Evolutionary conservation across 2,113 vertebrate species (phyloP), one percentile per base, ranked within the genome.

Genomic region (Gymnorhina tibicen): DNA sequence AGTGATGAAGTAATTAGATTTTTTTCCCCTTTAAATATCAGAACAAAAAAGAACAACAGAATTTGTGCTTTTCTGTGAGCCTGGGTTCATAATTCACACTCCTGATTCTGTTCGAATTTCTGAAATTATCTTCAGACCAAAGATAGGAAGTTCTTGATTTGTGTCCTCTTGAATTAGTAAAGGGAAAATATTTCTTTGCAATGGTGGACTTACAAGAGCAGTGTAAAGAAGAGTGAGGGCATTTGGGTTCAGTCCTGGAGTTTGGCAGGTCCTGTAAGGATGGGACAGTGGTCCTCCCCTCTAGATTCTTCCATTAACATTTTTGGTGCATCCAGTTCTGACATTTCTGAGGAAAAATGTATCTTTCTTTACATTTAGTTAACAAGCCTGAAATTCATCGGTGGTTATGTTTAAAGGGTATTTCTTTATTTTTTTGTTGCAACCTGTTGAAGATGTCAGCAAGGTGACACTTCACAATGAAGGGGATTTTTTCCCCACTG

Each of bases 1-100:
- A 88, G 7, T 82, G 53, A 94, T 93, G 74, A 80, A 67, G 13
- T 79, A 94, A 94, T 95, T 96, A 52, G 50, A 69, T 91, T 81
- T 70, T 47, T 67, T 50, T 3, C 21, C 21, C 5, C 4, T 60
- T 97, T 76, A 53, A 85, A 83, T 47, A 32, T 47, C 59, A 73
- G 53, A 82, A 63, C 47, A 77, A 59, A 82, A 42, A 68, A 78
- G 23, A 69, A 3, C 33, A 89, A 44, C 16, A 53, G 10, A 66
- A 16, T 79, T 47, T 56, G 3, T 82, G 5, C 28, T 80, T 76
- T 58, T 53, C 28, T 5, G 24, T 72, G 42, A 82, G 9, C 12
- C 44, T 23, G 8, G 4, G 9, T 77, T 60, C 10, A 2, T 50
- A 52, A 60, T 72, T 33, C 14, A 46, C 8, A 5, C 26, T 93